Percentiles rank a stretch among this genome's conserved stretches.
phyloP scores from a whole-genome alignment of 2,888 invertebrate species.

The Sericinus montela region DNA sequence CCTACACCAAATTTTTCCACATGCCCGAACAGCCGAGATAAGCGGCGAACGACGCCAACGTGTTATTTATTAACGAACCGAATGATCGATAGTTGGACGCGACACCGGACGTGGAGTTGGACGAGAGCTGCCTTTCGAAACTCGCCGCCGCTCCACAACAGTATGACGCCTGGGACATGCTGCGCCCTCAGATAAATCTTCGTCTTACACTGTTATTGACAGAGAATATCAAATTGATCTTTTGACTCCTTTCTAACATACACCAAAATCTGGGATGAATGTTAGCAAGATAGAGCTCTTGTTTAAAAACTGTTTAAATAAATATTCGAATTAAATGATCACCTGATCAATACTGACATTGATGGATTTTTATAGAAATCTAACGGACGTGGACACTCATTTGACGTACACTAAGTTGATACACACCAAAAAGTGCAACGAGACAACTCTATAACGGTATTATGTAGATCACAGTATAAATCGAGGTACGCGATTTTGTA shows the following conservation, averaged over 20 bases:
- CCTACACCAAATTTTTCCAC: conserved; percentile 79
- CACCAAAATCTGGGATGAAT: not conserved
- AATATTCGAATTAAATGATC: conserved; percentile 9
- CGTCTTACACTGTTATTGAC: conserved; percentile 47
- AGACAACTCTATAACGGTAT: conserved; percentile 8
- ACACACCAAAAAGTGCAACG: not conserved
- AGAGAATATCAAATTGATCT: conserved; percentile 40
- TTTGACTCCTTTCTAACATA: conserved; percentile 30
- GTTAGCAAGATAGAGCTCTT: conserved; percentile 7
- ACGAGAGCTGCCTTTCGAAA: conserved; percentile 71
- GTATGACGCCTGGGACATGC: conserved; percentile 39
- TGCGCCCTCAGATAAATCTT: conserved; percentile 48
- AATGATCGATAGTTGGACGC: conserved; percentile 79
- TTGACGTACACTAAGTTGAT: not conserved
- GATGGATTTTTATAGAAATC: conserved; percentile 20
- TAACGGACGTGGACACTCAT: conserved; percentile 1
- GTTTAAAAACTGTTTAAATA: conserved; percentile 7
- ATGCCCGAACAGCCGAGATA: conserved; percentile 75
- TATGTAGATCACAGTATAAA: conserved; percentile 17
- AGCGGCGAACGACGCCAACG: conserved; percentile 73
- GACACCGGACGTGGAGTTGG: conserved; percentile 71
- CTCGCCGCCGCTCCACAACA: conserved; percentile 33
- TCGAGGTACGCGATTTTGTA: conserved; percentile 29
- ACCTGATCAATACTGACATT: conserved; percentile 20
- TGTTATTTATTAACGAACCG: conserved; percentile 80